Base-by-base conservation (phyloP, 2,888 invertebrate genomes). In the Drosophila planitibia region DNA sequence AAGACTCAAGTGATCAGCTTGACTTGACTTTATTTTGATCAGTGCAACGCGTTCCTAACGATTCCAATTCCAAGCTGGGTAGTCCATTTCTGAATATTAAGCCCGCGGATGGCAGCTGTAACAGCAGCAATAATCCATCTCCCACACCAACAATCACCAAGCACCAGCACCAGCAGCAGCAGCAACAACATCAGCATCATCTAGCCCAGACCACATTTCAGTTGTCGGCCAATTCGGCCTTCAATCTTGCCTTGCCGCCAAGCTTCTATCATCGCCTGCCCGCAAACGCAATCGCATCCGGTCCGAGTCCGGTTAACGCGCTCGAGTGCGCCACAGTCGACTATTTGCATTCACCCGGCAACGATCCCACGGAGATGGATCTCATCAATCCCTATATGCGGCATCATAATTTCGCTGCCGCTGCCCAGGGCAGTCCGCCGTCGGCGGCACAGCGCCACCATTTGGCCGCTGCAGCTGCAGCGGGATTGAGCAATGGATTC, bases 51-150 rank as follows among this genome's bases (percentile, higher is more conserved):
- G 66, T 67, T n/a, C 37, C 37, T 6, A 55, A 52, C 63, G 61
- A 47, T 52, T 37, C n/a, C n/a, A 28, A 58, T 54, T 61, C 76
- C 91, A 93, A 92, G 91, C 93, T 93, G 93, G 93, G 93, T 93
- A 93, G 93, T 91, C 93, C 93, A 83, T 93, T 92, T 81, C 88
- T 93, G 79, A 90, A 89, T 68, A 70, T 82, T 68, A 91, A 91
- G 87, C 91, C 92, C 82, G 90, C 92, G 93, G 93, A 93, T 92
- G 92, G 92, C 82, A 93, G 92, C 90, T 91, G 92, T 16, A 57
- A 39, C 80, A 78, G 81, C 86, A 74, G 75, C 82, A 66, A 73
- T 72, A 72, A 85, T 65, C 89, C 84, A 70, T 90, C 83, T 30
- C 88, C 83, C 28, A 71, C 71, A 10, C 70, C 74, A 16, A 54